These are phyloP conservation scores for Caranx melampygus DNA, from an alignment of 2,113 vertebrate species.

Conservation along the genomic window DNA sequence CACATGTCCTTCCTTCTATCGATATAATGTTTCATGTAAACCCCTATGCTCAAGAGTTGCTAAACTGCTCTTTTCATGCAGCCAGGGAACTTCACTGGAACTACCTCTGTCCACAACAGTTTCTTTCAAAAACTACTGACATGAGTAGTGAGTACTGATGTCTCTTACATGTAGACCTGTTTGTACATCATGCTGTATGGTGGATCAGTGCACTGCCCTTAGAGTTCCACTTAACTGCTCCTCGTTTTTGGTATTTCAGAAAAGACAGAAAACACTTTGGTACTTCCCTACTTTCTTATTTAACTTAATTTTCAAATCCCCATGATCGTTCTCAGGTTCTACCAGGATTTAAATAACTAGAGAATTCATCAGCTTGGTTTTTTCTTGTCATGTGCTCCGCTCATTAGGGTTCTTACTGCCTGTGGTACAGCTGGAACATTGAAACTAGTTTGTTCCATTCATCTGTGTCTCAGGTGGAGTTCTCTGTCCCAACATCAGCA, in stretches of 20 bases:
- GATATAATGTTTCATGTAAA: too few relatives aligned
- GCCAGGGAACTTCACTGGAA: too few relatives aligned
- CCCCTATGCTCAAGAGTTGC: too few relatives aligned
- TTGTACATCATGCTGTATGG: too few relatives aligned
- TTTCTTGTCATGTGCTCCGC: not conserved
- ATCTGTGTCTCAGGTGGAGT: constrained; percentile 83
- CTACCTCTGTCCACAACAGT: too few relatives aligned
- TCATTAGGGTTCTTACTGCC: not conserved
- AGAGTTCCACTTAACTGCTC: not conserved
- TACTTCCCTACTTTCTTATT: not conserved
- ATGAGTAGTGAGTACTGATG: too few relatives aligned
- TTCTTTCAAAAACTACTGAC: too few relatives aligned
- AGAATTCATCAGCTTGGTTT: not conserved
- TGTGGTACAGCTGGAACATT: not conserved
- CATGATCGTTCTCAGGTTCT: not conserved
- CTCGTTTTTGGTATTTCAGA: too few relatives aligned
- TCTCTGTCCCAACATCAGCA: constrained; percentile 91
- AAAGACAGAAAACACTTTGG: not conserved
- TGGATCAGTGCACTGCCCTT: not conserved
- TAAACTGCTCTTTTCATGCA: too few relatives aligned
- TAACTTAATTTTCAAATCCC: not conserved
- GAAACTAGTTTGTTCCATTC: not conserved
- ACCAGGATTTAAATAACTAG: not conserved
- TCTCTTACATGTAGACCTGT: too few relatives aligned
- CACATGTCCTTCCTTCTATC: too few relatives aligned